A percentile compares a stretch with the other conserved stretches of the same genome.
Conservation (phyloP, 2,888 invertebrate species). For the Vanessa cardui region DNA sequence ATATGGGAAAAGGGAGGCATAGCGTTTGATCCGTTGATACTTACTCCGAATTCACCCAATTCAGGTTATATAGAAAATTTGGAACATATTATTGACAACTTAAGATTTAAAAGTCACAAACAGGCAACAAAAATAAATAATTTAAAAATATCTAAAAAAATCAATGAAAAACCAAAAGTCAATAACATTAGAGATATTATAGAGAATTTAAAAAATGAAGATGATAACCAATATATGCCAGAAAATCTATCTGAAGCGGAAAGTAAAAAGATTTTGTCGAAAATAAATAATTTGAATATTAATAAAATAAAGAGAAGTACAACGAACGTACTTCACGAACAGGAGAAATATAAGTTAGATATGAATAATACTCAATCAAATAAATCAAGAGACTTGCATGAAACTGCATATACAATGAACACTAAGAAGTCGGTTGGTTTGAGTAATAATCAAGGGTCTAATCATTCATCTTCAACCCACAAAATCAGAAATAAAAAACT, state of each 20-base stretch:
- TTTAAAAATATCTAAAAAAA: constrained; percentile 45
- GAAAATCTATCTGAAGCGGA: constrained; percentile 60
- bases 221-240: constrained; percentile 45
- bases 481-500: constrained; percentile 9
- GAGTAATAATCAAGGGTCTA: neutral
- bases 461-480: neutral
- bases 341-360: neutral
- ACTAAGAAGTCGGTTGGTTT: neutral
- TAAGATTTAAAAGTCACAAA: constrained; percentile 35
- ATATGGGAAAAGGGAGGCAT: constrained; percentile 76
- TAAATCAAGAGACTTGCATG: neutral
- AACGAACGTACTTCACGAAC: neutral
- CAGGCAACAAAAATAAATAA: constrained; percentile 31
- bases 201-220: constrained; percentile 58
- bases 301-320: constrained; percentile 19
- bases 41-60: constrained; percentile 57
- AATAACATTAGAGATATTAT: constrained; percentile 76
- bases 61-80: constrained; percentile 60
- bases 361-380: neutral
- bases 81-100: constrained; percentile 52
- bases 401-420: neutral
- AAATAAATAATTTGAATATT: constrained; percentile 9
- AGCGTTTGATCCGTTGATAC: constrained; percentile 63
- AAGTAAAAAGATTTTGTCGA: constrained; percentile 40
- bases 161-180: constrained; percentile 39